Evolutionary conservation across 2,797 vertebrate genomes (phyloP), one percentile per base, ranked within the genome.

Genomic region (Acropternis orthonyx): DNA sequence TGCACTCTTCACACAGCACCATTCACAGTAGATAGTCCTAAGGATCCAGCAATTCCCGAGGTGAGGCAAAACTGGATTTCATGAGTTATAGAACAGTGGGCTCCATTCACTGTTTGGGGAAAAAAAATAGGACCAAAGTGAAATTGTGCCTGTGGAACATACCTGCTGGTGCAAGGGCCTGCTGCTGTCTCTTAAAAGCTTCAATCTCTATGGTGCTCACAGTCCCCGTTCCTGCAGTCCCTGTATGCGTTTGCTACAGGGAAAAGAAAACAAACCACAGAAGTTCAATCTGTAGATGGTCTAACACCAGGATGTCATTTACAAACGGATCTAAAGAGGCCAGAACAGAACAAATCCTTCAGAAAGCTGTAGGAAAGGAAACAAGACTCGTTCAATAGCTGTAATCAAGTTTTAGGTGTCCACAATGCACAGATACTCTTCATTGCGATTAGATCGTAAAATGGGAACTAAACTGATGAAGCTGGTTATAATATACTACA

Each of bases 121-220:
- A 71, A 48, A 51, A 51, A 43, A 28, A 61, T 71, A 74, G 39
- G 41, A 81, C 7, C 32, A 34, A 51, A n/a, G 16, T 61, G 54
- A 79, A 56, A 44, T 49, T 23, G 65, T 62, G 48, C 24, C 67
- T 49, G 75, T 3, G 4, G 81, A 80, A 97, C 98, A 0, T 99
- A 99, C 99, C 99, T 99, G 99, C 97, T 94, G 99, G 98, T 69
- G 98, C 98, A 97, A 99, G 98, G 39, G 98, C 98, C 97, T 99
- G 99, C 97, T 99, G 99, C 95, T 99, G 99, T 79, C 99, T 98
- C 97, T 99, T 99, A 98, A 99, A 99, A 84, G 98, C 98, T 97
- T 99, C 99, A 84, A 99, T 98, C 96, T 99, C 99, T 91, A 98
- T 97, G 61, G 98, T 94, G 96, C 98, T 98, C 91, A 98, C 94